These are phyloP conservation scores for Aphaenogaster ashmeadi DNA, from an alignment of 1,140 invertebrate species.

Conservation along the genomic window DNA sequence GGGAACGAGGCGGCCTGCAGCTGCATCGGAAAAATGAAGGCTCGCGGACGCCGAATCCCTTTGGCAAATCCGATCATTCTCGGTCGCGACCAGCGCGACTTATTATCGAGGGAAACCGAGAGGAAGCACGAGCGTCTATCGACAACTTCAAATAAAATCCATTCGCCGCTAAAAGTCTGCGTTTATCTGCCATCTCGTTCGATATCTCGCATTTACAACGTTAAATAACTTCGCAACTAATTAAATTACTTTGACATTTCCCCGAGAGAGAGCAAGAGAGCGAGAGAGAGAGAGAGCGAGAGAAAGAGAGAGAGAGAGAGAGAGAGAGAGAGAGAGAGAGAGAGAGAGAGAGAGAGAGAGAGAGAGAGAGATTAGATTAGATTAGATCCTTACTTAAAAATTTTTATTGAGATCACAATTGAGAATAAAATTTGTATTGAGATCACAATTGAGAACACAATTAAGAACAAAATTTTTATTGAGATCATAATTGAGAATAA, in stretches of 20 bases:
- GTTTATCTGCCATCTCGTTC: not conserved
- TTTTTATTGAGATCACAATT: no score
- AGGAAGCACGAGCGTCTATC: slow-evolving; percentile 8
- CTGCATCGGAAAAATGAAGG: slow-evolving; percentile 68
- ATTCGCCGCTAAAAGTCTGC: slow-evolving; percentile 7
- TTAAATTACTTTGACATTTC: slow-evolving; percentile 7
- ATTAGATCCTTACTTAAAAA: no score
- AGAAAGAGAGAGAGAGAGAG: no score
- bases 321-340: no score
- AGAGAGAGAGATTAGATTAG: no score
- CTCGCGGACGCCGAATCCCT: slow-evolving; percentile 34
- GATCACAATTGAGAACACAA: no score
- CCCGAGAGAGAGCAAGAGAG: not conserved
- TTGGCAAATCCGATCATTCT: slow-evolving; percentile 40
- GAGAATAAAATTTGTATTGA: no score
- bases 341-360: no score
- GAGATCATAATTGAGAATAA: no score
- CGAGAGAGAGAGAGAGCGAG: no score
- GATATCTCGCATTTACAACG: not conserved
- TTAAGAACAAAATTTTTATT: no score
- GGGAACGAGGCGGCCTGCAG: slow-evolving; percentile 27
- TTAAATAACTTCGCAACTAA: slow-evolving; percentile 24
- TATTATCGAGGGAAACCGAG: slow-evolving; percentile 41
- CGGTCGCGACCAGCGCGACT: not conserved
- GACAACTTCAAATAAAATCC: slow-evolving; percentile 36